A percentile compares a stretch with the other conserved stretches of the same genome.
phyloP scores from a whole-genome alignment of 1,140 invertebrate genomes.

The Nasonia giraulti region DNA sequence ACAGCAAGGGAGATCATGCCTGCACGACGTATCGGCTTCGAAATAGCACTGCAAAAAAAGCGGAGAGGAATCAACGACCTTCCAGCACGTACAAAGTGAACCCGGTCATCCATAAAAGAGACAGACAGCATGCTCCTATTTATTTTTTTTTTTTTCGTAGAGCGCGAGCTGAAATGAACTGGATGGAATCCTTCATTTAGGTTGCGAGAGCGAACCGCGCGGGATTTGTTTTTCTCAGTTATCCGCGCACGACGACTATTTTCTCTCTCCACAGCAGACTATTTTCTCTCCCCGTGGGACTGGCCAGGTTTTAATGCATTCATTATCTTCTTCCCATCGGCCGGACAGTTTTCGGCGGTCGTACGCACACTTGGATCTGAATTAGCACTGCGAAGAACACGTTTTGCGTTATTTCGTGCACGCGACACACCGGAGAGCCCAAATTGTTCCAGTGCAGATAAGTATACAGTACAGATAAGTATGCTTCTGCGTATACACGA shows the following conservation, averaged over 20 bases:
- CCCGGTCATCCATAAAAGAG: neutral
- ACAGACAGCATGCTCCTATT: neutral
- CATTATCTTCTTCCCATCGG: conserved; percentile 22
- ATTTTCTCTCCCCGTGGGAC: neutral
- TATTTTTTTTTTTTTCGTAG: neutral
- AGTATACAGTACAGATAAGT: neutral
- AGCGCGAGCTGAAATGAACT: neutral
- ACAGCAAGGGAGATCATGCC: too few species aligned
- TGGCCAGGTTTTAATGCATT: conserved; percentile 12
- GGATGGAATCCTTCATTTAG: neutral
- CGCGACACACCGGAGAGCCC: neutral
- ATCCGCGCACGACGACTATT: neutral
- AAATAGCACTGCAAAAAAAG: too few species aligned
- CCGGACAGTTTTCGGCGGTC: neutral
- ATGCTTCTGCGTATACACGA: neutral
- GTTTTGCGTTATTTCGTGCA: neutral
- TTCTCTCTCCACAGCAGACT: neutral
- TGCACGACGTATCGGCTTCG: too few species aligned
- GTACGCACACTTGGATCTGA: neutral
- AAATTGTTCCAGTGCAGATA: neutral
- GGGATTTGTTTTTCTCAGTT: neutral
- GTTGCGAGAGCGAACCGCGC: neutral
- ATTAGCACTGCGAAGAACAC: neutral
- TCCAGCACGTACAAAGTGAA: too few species aligned
- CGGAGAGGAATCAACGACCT: too few species aligned